Evolutionary conservation across 2,888 invertebrate genomes (phyloP).

Genomic region (Tetropium fuscum): DNA sequence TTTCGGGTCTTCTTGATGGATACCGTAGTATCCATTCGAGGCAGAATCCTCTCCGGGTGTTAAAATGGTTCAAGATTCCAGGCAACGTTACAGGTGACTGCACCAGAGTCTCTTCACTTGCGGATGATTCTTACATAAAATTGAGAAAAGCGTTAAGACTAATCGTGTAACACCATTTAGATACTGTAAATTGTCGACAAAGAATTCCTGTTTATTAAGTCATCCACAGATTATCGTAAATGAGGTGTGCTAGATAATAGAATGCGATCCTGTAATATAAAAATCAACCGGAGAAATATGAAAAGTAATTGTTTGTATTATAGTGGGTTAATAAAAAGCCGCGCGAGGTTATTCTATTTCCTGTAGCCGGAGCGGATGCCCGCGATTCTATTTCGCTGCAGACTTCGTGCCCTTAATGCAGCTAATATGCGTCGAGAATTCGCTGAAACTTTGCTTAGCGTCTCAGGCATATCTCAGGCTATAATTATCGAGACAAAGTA

Average conservation of each 20-base stretch:
- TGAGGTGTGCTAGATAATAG: neutral
- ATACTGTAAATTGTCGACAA: too few relatives aligned
- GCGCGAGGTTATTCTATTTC: neutral
- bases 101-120: too few relatives aligned
- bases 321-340: constrained; percentile 17
- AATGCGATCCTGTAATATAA: constrained; percentile 18
- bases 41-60: too few relatives aligned
- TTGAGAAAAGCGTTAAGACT: too few relatives aligned
- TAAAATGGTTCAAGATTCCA: too few relatives aligned
- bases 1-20: too few relatives aligned
- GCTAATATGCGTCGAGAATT: constrained; percentile 12
- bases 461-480: constrained; percentile 7
- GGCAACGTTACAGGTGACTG: too few relatives aligned
- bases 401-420: neutral
- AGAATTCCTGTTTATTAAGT: too few relatives aligned
- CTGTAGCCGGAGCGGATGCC: neutral
- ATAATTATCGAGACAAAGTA: constrained; percentile 8
- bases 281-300: constrained; percentile 16
- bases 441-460: neutral
- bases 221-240: too few relatives aligned
- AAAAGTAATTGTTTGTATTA: constrained; percentile 22
- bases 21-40: too few relatives aligned
- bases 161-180: too few relatives aligned
- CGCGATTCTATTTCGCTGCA: neutral
- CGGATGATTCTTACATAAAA: too few relatives aligned